Base-by-base conservation (phyloP, 2,113 vertebrate genomes). In the Cinclus mexicanus region DNA sequence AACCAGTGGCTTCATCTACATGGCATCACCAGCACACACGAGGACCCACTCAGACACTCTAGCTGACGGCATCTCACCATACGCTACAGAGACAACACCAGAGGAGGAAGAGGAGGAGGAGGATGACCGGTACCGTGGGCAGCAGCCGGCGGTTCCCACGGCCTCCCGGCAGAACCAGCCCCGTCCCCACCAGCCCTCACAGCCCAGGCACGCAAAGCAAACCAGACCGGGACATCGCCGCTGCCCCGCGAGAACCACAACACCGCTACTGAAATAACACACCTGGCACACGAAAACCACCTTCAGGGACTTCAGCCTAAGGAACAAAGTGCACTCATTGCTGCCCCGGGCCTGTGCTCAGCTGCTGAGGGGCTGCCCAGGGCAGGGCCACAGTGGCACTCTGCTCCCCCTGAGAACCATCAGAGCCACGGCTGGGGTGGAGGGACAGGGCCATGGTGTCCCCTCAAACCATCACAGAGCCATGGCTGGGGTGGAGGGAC, bases 31-130 rank as follows among this genome's bases (percentile, higher is more conserved):
- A 97, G 97, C 96, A 94, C 96, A 98, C 98, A 98, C 95, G 94
- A 97, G 97, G 98, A 98, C 98, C 97, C 98, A 98, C 95, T 97
- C 99, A 98, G 98, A 99, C 98, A 97, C 97, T 98, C 98, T 96
- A 97, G 96, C 97, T 98, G 98, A 98, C 98, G 55, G 97, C 96
- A 90, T 95, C 98, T 97, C 98, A 98, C 98, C 95, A 96, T 90
- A 98, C 98, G 74, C 91, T 97, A 98, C 98, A 98, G 96, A 97
- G 98, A 98, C 91, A 89, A 97, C 96, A 98, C 97, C 97, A n/a
- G 87, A 81, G 78, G 79, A 98, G 94, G 92, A 95, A 19, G 53
- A 55, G 53, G 56, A 95, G 39, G 78, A 95, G 98, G 92, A 98
- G 96, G 97, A 95, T 50, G 77, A 83, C 95, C 85, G 90, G 83